These are phyloP conservation scores for Cyprinella venusta DNA, from an alignment of 2,797 vertebrate genomes.

Conservation along the genomic window DNA sequence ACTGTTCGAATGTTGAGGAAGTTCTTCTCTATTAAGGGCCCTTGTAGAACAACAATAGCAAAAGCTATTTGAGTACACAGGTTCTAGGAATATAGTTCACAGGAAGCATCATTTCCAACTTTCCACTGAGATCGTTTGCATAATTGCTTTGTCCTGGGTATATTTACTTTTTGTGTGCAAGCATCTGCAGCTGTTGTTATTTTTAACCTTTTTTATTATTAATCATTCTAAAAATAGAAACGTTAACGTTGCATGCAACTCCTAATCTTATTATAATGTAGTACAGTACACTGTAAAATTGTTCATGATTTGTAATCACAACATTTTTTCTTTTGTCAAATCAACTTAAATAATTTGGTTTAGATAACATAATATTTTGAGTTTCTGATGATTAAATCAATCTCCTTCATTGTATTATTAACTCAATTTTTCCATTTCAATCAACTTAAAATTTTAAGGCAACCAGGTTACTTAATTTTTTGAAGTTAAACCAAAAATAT, in stretches of 20 bases:
- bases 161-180: conserved; percentile 1
- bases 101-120: conserved; percentile 38
- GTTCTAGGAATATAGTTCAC: conserved; percentile 29
- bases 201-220: not conserved
- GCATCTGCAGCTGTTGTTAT: not conserved
- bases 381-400: too few species aligned
- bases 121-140: conserved; percentile 17
- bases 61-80: conserved; percentile 26
- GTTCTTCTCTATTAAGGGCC: conserved; percentile 39
- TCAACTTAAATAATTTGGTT: too few species aligned
- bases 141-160: not conserved
- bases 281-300: too few species aligned
- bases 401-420: too few species aligned
- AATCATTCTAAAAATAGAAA: not conserved
- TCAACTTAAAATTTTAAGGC: too few species aligned
- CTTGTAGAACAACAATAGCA: conserved; percentile 43
- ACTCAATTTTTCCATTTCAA: too few species aligned
- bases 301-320: too few species aligned
- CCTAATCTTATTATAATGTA: not conserved
- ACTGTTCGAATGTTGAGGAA: conserved; percentile 21
- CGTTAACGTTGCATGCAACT: not conserved
- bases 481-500: too few species aligned
- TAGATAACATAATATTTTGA: too few species aligned
- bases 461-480: too few species aligned
- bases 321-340: too few species aligned